These are phyloP conservation scores for Pristionchus maxplancki DNA, from an alignment of 2,888 invertebrate genomes.

Conservation along the genomic window DNA sequence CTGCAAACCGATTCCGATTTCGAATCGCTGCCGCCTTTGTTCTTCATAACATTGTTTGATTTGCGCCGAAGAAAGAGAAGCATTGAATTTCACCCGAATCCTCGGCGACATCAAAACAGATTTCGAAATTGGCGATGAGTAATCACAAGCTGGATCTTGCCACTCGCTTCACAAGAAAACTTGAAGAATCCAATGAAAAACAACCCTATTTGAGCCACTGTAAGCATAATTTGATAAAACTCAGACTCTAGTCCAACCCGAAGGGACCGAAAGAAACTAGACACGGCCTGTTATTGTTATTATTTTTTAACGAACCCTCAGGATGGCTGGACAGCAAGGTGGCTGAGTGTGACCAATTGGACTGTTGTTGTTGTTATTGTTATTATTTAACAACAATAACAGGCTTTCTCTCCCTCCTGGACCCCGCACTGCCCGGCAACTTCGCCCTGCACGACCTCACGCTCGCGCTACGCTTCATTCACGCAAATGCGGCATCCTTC, in stretches of 20 bases:
- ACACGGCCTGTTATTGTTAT: too few species aligned
- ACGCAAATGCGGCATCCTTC: neutral
- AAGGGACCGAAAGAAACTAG: too few species aligned
- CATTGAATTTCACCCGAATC: neutral
- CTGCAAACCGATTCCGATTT: neutral
- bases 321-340: too few species aligned
- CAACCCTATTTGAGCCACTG: too few species aligned
- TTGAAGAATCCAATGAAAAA: too few species aligned
- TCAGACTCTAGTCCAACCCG: too few species aligned
- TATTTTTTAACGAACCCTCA: too few species aligned
- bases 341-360: too few species aligned
- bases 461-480: neutral
- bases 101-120: neutral
- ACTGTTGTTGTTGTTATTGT: too few species aligned
- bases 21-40: neutral
- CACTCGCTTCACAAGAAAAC: too few species aligned
- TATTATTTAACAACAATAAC: too few species aligned
- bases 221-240: too few species aligned
- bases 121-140: neutral
- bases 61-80: neutral
- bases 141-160: neutral
- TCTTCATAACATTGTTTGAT: neutral
- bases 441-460: conserved; percentile 9
- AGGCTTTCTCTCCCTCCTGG: conserved; percentile 32
- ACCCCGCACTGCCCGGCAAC: neutral